These are phyloP conservation scores for Hipposideros armiger DNA, from an alignment of 2,113 vertebrate species.

Conservation along the genomic window DNA sequence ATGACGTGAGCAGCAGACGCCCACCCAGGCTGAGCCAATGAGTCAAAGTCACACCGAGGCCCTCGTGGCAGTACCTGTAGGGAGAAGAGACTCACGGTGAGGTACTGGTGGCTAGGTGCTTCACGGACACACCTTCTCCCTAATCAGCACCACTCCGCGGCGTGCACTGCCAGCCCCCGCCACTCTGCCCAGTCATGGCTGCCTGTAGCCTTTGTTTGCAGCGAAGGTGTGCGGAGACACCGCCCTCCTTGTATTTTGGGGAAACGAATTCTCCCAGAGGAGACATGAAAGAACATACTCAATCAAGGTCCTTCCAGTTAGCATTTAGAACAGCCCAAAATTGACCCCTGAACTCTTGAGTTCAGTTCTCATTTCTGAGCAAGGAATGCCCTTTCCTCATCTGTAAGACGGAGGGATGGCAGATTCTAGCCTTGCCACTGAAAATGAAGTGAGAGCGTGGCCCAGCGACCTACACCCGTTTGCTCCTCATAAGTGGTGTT, in stretches of 20 bases:
- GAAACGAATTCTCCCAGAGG: background rate
- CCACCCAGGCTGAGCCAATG: background rate
- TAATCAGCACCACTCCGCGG: fast-evolving
- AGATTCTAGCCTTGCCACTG: background rate
- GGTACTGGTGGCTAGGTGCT: fast-evolving
- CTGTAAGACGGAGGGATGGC: background rate
- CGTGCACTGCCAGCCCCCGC: background rate
- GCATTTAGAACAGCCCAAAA: background rate
- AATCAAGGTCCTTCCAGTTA: background rate
- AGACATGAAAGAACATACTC: background rate
- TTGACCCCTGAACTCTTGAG: background rate
- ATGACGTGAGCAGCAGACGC: background rate
- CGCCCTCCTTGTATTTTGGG: background rate
- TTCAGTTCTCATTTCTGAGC: background rate
- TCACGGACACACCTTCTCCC: background rate
- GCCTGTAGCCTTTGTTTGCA: background rate
- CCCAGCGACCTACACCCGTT: fast-evolving
- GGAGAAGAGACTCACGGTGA: background rate
- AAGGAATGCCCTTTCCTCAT: background rate
- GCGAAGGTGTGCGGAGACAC: background rate
- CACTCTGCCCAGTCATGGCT: background rate
- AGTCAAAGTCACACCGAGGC: background rate
- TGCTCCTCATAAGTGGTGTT: fast-evolving
- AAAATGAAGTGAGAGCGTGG: background rate
- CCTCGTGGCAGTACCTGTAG: background rate